Evolutionary conservation across 2,888 invertebrate species (phyloP), one percentile per base, ranked within the genome.

Genomic region (Uloborus plumipes): DNA sequence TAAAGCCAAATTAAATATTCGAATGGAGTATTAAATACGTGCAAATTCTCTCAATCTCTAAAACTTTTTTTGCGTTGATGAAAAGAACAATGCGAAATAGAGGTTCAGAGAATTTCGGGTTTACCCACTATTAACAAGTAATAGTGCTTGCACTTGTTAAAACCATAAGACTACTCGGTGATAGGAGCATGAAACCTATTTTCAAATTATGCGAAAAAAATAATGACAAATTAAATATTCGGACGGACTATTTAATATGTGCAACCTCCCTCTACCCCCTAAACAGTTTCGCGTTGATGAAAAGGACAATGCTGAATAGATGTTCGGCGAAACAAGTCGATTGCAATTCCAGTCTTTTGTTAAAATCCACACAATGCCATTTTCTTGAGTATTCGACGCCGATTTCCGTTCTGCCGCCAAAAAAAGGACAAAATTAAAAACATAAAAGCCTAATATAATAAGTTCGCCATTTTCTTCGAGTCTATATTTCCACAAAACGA

Each of bases 381-480:
- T 73, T 80, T 80, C 79, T 81, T 74, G 69, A 79, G 72, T 72
- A 72, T 79, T 79, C 66, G 62, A 64, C 69, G 64, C 80, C 79
- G 79, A 80, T 80, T 81, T 81, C 80, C 74, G 69, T 31, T 70
- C 65, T 15, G 2, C 51, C 9, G 18, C 18, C n/a, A 16, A 72
- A 72, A 61, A 18, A 53, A 22, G 71, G 72, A 72, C 61, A 59
- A 72, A 79, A 79, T 79, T 79, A 79, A 79, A 79, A 79, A 79
- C 67, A 79, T 79, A 72, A 79, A 72, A 72, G 72, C 65, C 66
- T 79, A 79, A 79, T 79, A 66, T 79, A 79, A 79, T 79, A 79
- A 79, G 72, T 79, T 61, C 67, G n/a, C 61, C 39, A 39, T 39
- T 39, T 59, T 55, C 22, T 53, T 2, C 47, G n/a, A 50, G 31